These are phyloP conservation scores for Lingula anatina DNA, from an alignment of 2,888 invertebrate species.

Conservation along the genomic window DNA sequence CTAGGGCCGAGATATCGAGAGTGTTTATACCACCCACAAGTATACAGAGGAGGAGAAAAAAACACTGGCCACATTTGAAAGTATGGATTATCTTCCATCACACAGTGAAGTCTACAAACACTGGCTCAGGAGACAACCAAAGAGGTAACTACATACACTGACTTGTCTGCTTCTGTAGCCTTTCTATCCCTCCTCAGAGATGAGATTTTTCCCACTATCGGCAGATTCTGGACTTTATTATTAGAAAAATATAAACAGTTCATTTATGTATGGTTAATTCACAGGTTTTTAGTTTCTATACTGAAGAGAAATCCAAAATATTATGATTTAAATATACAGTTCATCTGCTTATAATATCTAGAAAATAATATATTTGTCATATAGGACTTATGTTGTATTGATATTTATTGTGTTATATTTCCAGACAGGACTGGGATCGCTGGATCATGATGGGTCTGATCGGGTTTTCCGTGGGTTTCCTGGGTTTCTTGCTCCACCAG, in stretches of 20 bases:
- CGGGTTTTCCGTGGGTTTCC: conserved; percentile 43
- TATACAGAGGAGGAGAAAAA: conserved; percentile 49
- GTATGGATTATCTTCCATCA: conserved; percentile 49
- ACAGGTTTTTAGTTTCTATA: no score
- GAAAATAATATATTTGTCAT: no score
- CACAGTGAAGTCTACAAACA: conserved; percentile 48
- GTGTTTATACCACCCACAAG: conserved; percentile 46
- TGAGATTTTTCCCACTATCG: neutral
- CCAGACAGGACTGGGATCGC: conserved; percentile 37
- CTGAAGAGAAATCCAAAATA: no score
- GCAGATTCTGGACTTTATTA: no score
- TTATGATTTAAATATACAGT: no score
- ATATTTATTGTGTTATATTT: conserved; percentile 5
- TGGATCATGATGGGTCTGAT: conserved; percentile 51
- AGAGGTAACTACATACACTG: neutral
- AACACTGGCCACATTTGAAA: conserved; percentile 48
- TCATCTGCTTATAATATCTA: no score
- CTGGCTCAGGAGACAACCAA: conserved; percentile 39
- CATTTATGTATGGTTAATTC: no score
- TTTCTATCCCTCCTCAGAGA: neutral
- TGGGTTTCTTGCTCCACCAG: conserved; percentile 49
- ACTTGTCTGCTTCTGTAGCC: neutral
- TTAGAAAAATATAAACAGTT: no score
- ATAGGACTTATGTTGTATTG: neutral
- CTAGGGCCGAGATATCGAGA: conserved; percentile 51